Base-by-base conservation (phyloP, 2,797 vertebrate species). In the Coluber constrictor region DNA sequence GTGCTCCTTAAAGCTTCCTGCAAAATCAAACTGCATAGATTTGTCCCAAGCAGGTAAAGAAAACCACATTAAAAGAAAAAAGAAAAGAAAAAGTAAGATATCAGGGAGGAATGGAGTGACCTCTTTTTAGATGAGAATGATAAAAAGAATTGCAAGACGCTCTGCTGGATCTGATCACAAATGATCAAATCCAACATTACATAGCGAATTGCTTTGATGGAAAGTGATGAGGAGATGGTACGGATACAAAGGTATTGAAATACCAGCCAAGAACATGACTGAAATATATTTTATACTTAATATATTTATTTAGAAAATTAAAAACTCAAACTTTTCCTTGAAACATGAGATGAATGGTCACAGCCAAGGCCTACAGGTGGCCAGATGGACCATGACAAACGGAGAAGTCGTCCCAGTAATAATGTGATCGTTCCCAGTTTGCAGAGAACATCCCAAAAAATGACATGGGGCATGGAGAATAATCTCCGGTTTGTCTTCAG, bases 61-160 rank as follows among this genome's bases (percentile, higher is more conserved):
- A 93, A 93, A 88, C 56, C 66, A 60, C 92, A 93, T 12, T 29
- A 37, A 90, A 56, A 29, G 10, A 79, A 87, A 66, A 57, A 57
- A 61, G 60, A 66, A 51, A 55, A 89, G 27, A 60, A 57, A 5
- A 57, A 47, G 37, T 79, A 79, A 79, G 9, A 32, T 47, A 25
- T 6, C 11, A n/a, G 18, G 5, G 32, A 88, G 37, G 13, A 43
- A 51, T 27, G 37, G 11, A 43, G 15, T 11, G 37, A 32, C 4
- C 66, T 70, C 83, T n/a, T 20, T 60, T 56, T 11, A 59, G 10
- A 83, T 16, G 29, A 5, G 55, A 89, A 60, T 47, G 5, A 79
- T 79, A 23, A 29, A 55, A 90, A 11, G 25, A 7, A 83, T 55
- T 37, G 54, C 5, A 27, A 83, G 54, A 32, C 56, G 25, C 11